Evolutionary conservation across 2,113 vertebrate species (phyloP).

Genomic region (Mugil cephalus): DNA sequence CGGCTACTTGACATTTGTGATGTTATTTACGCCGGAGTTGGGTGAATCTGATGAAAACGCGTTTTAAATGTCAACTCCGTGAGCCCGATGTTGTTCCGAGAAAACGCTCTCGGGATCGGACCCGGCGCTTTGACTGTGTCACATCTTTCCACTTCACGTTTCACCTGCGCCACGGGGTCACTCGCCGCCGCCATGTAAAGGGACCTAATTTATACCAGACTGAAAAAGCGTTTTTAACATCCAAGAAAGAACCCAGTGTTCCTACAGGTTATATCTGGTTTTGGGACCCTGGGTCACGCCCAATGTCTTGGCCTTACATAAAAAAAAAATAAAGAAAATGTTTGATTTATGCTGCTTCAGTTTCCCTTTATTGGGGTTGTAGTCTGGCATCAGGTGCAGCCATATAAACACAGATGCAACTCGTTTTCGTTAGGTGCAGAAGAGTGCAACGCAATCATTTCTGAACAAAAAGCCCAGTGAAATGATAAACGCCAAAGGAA

Average conservation of each 20-base stretch:
- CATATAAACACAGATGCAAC: too few species aligned
- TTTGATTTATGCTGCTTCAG: too few species aligned
- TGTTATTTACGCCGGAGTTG: conserved; percentile 39
- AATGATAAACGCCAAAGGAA: too few species aligned
- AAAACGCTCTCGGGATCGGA: not conserved
- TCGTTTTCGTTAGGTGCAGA: too few species aligned
- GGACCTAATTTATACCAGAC: conserved; percentile 50
- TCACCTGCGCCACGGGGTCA: too few species aligned
- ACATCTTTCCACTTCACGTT: conserved; percentile 1
- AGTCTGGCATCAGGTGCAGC: too few species aligned
- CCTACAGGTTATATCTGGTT: conserved; percentile 46
- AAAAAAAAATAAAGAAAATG: too few species aligned
- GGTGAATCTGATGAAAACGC: conserved; percentile 38
- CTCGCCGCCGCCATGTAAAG: not conserved
- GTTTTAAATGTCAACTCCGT: conserved; percentile 52
- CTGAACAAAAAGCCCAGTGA: too few species aligned
- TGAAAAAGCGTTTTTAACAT: not conserved
- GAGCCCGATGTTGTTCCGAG: not conserved
- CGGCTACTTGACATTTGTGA: conserved; percentile 49
- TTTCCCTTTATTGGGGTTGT: too few species aligned
- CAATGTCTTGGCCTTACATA: too few species aligned
- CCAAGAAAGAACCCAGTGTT: not conserved
- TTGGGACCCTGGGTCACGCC: conserved; percentile 25
- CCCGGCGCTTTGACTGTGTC: conserved; percentile 1
- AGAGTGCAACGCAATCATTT: too few species aligned